A percentile compares a stretch with the other conserved stretches of the same genome.
Conservation (phyloP, 2,113 vertebrate genomes). For the Mirounga angustirostris region DNA sequence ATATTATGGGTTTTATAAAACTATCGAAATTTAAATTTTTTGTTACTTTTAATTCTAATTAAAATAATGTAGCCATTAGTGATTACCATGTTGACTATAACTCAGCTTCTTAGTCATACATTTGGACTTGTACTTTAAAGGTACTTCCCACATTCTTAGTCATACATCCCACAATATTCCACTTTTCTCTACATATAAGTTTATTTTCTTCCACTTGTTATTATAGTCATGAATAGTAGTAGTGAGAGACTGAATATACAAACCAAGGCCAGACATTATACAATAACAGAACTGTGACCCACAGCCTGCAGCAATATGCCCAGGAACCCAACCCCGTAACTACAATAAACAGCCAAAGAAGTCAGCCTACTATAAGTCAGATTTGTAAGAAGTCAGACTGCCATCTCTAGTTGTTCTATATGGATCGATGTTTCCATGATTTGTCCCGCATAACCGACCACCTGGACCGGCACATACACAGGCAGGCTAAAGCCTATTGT, state of each 20-base stretch:
- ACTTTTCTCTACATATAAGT: background rate
- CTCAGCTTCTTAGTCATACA: background rate
- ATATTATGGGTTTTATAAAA: background rate
- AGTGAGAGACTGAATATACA: background rate
- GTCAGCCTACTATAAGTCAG: background rate
- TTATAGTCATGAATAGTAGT: background rate
- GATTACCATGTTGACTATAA: background rate
- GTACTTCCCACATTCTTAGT: background rate
- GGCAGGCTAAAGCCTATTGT: background rate
- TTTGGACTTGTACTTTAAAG: background rate
- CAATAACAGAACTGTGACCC: background rate
- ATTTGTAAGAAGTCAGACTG: background rate
- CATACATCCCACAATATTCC: background rate
- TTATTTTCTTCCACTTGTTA: background rate
- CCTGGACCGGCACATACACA: background rate
- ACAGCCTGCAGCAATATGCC: background rate
- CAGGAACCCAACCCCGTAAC: background rate
- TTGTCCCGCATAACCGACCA: background rate
- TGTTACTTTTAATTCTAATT: background rate
- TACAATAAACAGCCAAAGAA: background rate
- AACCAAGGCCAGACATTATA: background rate
- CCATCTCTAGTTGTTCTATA: background rate
- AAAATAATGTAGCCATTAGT: background rate
- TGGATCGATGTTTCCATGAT: background rate
- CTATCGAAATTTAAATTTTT: background rate